Evolutionary conservation across 2,113 vertebrate genomes (phyloP).

Genomic region (Zosterops lateralis): DNA sequence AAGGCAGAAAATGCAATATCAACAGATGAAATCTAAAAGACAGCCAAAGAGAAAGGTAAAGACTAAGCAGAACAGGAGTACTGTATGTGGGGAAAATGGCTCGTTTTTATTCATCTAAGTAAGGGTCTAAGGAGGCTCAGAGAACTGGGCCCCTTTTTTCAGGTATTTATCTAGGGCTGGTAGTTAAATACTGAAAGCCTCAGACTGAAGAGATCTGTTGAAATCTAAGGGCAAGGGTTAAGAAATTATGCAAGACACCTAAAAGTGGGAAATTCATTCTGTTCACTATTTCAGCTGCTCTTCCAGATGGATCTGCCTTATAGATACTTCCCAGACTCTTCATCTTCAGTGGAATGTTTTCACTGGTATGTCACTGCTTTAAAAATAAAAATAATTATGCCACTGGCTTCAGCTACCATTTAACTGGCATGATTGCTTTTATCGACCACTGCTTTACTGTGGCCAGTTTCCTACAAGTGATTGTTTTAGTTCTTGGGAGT

Average conservation of each 20-base stretch:
- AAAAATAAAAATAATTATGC: conserved; percentile 36
- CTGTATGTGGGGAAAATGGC: background rate
- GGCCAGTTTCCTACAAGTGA: background rate
- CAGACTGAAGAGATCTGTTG: conserved; percentile 32
- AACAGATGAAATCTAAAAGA: conserved; percentile 56
- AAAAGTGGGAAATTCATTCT: conserved; percentile 58
- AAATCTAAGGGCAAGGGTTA: conserved; percentile 52
- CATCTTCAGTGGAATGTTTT: conserved; percentile 57
- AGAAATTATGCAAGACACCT: conserved; percentile 65
- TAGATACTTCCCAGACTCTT: conserved; percentile 43
- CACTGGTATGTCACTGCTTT: conserved; percentile 54
- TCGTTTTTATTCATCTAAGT: background rate
- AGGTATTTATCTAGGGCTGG: background rate
- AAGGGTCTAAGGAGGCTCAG: background rate
- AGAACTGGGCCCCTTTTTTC: background rate
- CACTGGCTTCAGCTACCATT: conserved; percentile 27
- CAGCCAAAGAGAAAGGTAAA: conserved; percentile 18
- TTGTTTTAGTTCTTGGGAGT: conserved; percentile 33
- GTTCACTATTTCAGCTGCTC: conserved; percentile 58
- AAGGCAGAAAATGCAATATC: conserved; percentile 32
- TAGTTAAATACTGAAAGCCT: background rate
- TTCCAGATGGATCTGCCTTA: conserved; percentile 64
- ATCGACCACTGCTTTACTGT: conserved; percentile 12
- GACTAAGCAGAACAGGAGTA: background rate
- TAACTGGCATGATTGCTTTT: conserved; percentile 50